Conservation (phyloP, 2,113 vertebrate species). For the Tragelaphus buxtoni region DNA sequence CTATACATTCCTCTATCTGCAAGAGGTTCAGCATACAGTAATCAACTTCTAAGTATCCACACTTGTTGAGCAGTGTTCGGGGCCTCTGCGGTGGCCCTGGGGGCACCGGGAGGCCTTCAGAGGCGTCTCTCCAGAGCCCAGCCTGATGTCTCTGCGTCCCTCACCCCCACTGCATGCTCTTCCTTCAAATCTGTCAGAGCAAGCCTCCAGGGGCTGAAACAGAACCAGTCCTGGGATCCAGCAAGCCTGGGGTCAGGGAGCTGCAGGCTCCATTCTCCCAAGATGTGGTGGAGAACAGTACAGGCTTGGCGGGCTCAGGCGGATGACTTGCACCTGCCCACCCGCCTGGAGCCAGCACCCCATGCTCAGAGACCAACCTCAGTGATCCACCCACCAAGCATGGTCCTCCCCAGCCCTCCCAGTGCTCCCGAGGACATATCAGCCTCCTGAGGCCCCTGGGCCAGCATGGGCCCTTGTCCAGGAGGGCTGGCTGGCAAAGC, state of each 20-base stretch:
- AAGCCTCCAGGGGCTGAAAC: background rate
- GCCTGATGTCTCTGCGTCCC: background rate
- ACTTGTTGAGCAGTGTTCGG: background rate
- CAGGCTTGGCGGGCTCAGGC: fast-evolving
- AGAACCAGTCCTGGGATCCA: background rate
- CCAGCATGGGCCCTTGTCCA: background rate
- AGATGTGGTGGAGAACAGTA: background rate
- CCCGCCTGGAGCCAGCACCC: too few species aligned
- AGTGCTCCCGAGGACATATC: fast-evolving
- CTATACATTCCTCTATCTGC: background rate
- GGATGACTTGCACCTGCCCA: fast-evolving
- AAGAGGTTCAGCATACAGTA: background rate
- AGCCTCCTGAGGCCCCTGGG: fast-evolving
- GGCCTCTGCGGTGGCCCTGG: too few species aligned
- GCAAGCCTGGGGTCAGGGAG: background rate
- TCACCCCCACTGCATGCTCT: fast-evolving
- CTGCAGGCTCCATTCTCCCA: background rate
- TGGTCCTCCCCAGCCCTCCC: fast-evolving
- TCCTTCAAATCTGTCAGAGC: background rate
- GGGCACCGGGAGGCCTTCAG: background rate
- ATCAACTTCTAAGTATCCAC: background rate
- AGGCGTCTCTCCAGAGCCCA: background rate
- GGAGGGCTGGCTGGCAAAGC: background rate
- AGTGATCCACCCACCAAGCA: fast-evolving
- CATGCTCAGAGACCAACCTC: fast-evolving